Evolutionary conservation across 2,113 vertebrate species (phyloP), one percentile per base, ranked within the genome.

Genomic region (Oryzias melastigma): DNA sequence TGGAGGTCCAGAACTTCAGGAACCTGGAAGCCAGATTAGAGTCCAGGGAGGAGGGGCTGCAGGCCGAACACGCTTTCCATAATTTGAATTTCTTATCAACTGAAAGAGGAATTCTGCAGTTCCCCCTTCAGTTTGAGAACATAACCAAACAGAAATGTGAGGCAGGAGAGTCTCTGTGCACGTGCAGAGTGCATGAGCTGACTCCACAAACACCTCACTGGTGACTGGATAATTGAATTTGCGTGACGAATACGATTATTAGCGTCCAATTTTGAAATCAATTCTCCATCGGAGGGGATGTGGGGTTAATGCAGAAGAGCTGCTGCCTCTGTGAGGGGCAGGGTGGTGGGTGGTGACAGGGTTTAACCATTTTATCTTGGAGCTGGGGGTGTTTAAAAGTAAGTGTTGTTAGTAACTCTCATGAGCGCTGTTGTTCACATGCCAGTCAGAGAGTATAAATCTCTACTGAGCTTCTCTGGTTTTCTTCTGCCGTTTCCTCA

Each of bases 331-430:
- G 73, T 89, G 78, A 83, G 74, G 78, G 73, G 73, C 25, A 27
- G 35, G 35, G 35, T 12, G 12, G 35, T 1, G 35, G 10, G 35
- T 8, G 35, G 35, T 76, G 91, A 80, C 75, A 78, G 89, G 95
- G 87, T 86, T 92, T 91, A 92, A 92, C 94, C 94, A 95, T 90
- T 94, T 77, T 81, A 72, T 75, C 75, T 75, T 81, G 84, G 65
- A 88, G 79, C 68, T 78, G 87, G 80, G 94, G 95, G 93, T 79
- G 71, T 90, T 72, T 16, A 13, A 77, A 89, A 86, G 22, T 78
- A 68, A 73, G 89, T 78, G 82, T 84, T 82, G 80, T 91, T 91
- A 89, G 87, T 86, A 72, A 81, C 81, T 82, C 82, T 86, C 35
- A 35, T n/a, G 70, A 85, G 52, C 84, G 86, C 90, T 89, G 91